Base-by-base conservation (phyloP, 2,797 vertebrate genomes). In the Trichosurus vulpecula region DNA sequence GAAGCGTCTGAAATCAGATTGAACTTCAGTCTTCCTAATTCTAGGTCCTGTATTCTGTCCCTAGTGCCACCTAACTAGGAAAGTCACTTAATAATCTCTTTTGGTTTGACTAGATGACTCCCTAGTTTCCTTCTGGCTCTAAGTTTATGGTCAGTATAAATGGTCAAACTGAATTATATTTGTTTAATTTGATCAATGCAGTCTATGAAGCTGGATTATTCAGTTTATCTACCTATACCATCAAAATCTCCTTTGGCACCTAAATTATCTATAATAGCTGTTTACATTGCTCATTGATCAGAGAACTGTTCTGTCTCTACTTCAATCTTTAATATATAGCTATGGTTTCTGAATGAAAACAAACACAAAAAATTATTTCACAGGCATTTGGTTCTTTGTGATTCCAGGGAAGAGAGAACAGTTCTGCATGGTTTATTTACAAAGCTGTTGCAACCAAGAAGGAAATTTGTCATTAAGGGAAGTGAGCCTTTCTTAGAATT, bases 401-500 rank as follows among this genome's bases (percentile, higher is more conserved):
- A 95, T 97, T 92, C 95, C 87, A 55, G 94, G 54, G 47, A 54
- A 35, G 30, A 95, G 89, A 52, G 58, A 95, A 54, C 91, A 54
- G 91, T 66, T 95, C 74, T 91, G n/a, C 12, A 27, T 1, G 31
- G 90, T 3, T 25, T 90, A 19, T 58, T 93, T 92, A 93, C n/a
- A 74, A 95, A 94, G 47, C 92, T 57, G 51, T 31, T 91, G 6
- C 52, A 53, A 74, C 87, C 1, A 35, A 94, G 47, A 61, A 56
- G 91, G 91, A 91, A 25, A 90, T 89, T 87, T 92, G 27, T 8
- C 58, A 19, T 93, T 52, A 57, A 91, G 93, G 90, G 55, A 95
- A 93, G 16, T 27, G n/a, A 92, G 8, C 54, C 87, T n/a, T 9
- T 90, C 61, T 91, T 91, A 90, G 92, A 97, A 93, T 96, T 96